Evolutionary conservation across 2,888 invertebrate genomes (phyloP).

Genomic region (Lacanobia oleracea): DNA sequence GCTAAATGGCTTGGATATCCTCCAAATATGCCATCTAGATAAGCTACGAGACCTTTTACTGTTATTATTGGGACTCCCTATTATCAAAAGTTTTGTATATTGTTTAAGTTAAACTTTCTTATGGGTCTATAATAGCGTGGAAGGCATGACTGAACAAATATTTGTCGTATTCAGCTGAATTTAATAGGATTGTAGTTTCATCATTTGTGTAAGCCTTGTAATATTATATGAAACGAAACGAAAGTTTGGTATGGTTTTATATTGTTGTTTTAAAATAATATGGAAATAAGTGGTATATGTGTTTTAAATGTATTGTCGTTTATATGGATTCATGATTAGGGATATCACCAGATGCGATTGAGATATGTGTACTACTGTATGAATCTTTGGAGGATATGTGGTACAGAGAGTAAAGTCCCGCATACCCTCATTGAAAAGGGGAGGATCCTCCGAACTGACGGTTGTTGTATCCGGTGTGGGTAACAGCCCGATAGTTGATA

Average conservation of each 20-base stretch:
- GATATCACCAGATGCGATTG: neutral
- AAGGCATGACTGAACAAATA: constrained; percentile 48
- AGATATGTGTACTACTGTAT: no score
- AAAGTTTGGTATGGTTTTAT: neutral
- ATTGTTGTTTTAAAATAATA: neutral
- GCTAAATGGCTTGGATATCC: constrained; percentile 87
- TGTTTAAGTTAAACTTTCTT: constrained; percentile 67
- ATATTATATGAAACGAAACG: constrained; percentile 18
- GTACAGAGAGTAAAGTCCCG: no score
- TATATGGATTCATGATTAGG: neutral
- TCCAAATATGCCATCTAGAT: constrained; percentile 87
- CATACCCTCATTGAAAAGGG: no score
- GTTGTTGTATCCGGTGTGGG: no score
- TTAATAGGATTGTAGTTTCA: constrained; percentile 30
- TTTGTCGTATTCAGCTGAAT: constrained; percentile 47
- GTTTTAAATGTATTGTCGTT: neutral
- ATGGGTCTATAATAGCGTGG: constrained; percentile 36
- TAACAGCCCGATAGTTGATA: no score
- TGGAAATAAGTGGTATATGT: neutral
- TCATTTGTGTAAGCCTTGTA: constrained; percentile 24
- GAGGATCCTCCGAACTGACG: no score
- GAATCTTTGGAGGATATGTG: no score
- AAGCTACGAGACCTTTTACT: constrained; percentile 83
- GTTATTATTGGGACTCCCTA: constrained; percentile 79
- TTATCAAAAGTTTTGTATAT: constrained; percentile 74